Evolutionary conservation across 1,140 invertebrate species (phyloP).

Genomic region (Drosophila navojoa): DNA sequence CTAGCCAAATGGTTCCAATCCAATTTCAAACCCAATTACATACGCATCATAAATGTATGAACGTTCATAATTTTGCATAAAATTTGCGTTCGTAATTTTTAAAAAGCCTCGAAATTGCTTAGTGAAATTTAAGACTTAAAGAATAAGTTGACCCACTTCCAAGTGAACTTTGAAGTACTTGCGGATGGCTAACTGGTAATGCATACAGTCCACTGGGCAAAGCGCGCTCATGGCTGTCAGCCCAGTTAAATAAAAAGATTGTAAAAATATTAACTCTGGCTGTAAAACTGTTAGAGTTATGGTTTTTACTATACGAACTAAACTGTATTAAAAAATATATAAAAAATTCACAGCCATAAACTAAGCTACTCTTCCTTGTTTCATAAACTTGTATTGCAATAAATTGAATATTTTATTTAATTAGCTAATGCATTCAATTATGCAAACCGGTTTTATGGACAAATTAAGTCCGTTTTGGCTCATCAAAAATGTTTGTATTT

Average conservation of each 20-base stretch:
- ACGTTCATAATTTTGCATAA: conserved; percentile 48
- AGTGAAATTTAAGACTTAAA: background rate
- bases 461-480: too few species aligned
- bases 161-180: background rate
- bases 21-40: conserved; percentile 73
- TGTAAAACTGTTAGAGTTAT: too few species aligned
- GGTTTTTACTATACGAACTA: too few species aligned
- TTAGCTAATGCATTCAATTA: too few species aligned
- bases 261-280: too few species aligned
- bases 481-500: background rate
- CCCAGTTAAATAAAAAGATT: background rate
- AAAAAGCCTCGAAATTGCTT: background rate
- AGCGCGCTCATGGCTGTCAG: background rate
- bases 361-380: too few species aligned
- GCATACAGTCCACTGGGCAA: too few species aligned
- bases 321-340: too few species aligned
- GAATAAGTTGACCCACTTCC: background rate
- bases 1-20: conserved; percentile 62
- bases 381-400: background rate
- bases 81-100: conserved; percentile 27
- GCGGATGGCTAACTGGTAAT: background rate
- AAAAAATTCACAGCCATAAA: too few species aligned
- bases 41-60: conserved; percentile 24
- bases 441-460: too few species aligned
- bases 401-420: background rate